Percentiles rank a stretch among this genome's conserved stretches.
phyloP scores from a whole-genome alignment of 2,797 vertebrate species.

The Mergus octosetaceus region DNA sequence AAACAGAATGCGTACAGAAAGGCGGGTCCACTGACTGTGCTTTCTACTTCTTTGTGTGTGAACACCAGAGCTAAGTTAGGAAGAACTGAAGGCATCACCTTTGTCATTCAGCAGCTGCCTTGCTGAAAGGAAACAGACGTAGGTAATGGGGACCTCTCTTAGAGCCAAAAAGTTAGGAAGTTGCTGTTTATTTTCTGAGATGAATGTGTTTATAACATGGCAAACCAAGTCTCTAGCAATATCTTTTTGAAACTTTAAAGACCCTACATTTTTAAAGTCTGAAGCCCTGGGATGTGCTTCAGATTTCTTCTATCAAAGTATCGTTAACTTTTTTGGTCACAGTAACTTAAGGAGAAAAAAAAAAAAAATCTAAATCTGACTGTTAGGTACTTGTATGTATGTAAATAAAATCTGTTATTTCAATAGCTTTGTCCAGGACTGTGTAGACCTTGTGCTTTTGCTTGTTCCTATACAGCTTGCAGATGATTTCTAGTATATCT shows the following conservation, averaged over 20 bases:
- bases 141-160: background rate
- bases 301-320: background rate
- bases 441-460: background rate
- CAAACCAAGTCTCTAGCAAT: background rate
- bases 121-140: background rate
- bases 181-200: background rate
- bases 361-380: background rate
- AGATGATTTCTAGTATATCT: background rate
- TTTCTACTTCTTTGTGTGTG: rapidly evolving
- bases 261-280: background rate
- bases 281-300: background rate
- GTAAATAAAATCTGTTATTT: background rate
- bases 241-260: background rate
- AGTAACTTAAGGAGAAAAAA: background rate
- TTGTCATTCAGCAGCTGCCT: background rate
- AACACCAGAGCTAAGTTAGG: background rate
- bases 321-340: background rate
- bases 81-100: background rate
- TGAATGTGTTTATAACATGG: background rate
- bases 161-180: background rate
- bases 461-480: background rate
- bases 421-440: background rate
- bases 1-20: background rate
- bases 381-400: background rate
- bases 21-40: background rate